Conservation (phyloP, 2,113 vertebrate species). For the Formicarius rufipectus region DNA sequence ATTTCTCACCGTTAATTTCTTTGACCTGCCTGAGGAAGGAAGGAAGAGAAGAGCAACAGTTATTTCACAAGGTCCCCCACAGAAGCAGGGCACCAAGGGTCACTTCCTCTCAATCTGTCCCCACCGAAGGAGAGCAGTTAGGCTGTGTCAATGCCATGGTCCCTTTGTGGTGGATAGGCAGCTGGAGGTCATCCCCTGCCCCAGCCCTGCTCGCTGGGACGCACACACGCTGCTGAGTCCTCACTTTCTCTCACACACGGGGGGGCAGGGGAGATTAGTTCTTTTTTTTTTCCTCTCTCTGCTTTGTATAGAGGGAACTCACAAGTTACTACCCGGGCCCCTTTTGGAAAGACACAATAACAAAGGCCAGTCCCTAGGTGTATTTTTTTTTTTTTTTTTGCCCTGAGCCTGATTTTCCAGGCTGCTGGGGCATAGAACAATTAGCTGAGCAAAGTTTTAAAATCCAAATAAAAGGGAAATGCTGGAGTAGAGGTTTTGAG, state of each 20-base stretch:
- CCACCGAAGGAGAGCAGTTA: background rate
- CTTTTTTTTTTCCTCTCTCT: background rate
- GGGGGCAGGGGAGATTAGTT: background rate
- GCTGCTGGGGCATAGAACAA: background rate
- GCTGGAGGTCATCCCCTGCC: constrained; percentile 24
- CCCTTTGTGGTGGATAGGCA: background rate
- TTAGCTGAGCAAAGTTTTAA: background rate
- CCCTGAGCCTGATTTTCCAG: background rate
- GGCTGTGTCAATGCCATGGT: constrained; percentile 59
- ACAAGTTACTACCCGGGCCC: constrained; percentile 24
- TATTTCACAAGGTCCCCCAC: constrained; percentile 11
- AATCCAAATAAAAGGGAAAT: background rate
- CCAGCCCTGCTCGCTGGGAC: background rate
- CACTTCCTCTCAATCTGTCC: constrained; percentile 54
- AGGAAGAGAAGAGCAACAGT: constrained; percentile 19
- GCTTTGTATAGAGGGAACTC: constrained; percentile 36
- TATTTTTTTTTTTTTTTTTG: background rate
- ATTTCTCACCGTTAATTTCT: constrained; percentile 12
- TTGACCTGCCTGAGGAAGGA: background rate
- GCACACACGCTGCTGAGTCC: background rate
- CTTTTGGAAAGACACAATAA: background rate
- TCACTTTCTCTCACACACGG: background rate
- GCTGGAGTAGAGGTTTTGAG: background rate
- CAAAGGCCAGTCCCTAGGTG: background rate
- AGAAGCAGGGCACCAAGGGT: constrained; percentile 30